A percentile compares a stretch with the other conserved stretches of the same genome.
phyloP scores from a whole-genome alignment of 1,140 invertebrate genomes.

The Protaetia brevitarsis region DNA sequence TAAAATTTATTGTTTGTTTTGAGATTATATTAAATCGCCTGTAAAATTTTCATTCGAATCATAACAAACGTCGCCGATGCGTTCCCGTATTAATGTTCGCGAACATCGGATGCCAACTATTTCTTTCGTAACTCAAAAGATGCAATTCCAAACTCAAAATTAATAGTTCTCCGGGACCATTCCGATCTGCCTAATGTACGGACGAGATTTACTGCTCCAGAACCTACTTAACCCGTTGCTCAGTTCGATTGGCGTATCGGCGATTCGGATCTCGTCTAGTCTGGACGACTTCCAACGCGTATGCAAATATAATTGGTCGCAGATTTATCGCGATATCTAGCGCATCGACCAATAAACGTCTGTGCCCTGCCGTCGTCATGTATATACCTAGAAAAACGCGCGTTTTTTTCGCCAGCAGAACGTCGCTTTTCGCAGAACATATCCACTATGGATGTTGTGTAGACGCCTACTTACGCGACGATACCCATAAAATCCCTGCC shows the following conservation, averaged over 20 bases:
- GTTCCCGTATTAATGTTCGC: too few relatives aligned
- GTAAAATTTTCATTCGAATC: too few relatives aligned
- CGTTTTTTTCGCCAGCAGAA: background rate
- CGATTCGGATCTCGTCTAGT: background rate
- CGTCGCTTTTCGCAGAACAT: too few relatives aligned
- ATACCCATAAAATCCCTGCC: background rate
- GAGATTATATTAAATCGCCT: too few relatives aligned
- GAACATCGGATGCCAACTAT: too few relatives aligned
- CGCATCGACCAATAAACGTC: background rate
- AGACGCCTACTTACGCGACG: background rate
- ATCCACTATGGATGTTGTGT: background rate
- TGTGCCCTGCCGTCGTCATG: background rate
- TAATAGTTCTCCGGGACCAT: too few relatives aligned
- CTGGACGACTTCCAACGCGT: background rate
- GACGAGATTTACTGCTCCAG: too few relatives aligned
- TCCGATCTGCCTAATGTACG: too few relatives aligned
- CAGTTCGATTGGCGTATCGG: background rate
- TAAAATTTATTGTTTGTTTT: too few relatives aligned
- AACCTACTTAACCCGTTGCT: background rate
- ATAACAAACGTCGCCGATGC: too few relatives aligned
- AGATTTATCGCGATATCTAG: background rate
- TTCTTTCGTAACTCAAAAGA: too few relatives aligned
- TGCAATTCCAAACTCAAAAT: too few relatives aligned
- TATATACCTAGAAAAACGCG: background rate
- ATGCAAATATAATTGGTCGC: slow-evolving; percentile 7